Percentiles rank a stretch among this genome's conserved stretches.
Evolutionary conservation across 2,797 vertebrate species (phyloP).

Genomic region (Glossophaga mutica): DNA sequence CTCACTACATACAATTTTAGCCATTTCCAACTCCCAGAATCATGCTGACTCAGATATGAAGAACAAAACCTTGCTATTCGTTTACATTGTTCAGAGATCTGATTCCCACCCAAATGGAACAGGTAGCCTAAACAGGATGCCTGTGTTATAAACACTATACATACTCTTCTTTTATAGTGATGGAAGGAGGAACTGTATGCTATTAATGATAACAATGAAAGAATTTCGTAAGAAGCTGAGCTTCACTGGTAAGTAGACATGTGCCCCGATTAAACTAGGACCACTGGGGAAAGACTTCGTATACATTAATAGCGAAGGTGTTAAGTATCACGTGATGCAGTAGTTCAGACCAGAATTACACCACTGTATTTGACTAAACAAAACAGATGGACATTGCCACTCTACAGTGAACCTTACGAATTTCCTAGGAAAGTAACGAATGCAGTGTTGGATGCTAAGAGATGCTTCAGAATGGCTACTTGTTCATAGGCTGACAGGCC

Average conservation of each 20-base stretch:
- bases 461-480: background rate
- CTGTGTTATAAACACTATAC: background rate
- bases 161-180: background rate
- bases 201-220: background rate
- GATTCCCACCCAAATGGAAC: background rate
- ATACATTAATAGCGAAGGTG: background rate
- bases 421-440: background rate
- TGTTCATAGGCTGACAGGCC: background rate
- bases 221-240: background rate
- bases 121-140: background rate
- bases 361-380: background rate
- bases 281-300: background rate
- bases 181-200: background rate
- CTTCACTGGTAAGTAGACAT: background rate
- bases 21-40: conserved; percentile 14
- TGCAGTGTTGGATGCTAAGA: background rate
- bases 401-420: background rate
- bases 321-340: background rate
- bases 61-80: background rate
- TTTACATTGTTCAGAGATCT: background rate
- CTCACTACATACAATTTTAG: background rate
- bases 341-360: background rate
- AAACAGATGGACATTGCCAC: background rate
- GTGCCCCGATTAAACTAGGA: background rate
- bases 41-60: background rate